Evolutionary conservation across 2,113 vertebrate species (phyloP).

Genomic region (Gopherus evgoodei): DNA sequence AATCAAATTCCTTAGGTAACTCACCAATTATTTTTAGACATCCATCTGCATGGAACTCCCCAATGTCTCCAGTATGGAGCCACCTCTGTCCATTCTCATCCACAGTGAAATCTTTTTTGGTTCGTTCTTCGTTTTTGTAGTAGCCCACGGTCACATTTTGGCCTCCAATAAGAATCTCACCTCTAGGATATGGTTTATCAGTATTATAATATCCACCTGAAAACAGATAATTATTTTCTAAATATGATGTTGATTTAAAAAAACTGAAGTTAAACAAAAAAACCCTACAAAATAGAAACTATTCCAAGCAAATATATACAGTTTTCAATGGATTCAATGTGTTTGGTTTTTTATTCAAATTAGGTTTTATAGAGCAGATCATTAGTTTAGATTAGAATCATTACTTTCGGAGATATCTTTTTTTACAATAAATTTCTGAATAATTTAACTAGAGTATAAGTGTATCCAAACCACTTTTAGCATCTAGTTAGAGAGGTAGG

Average conservation of each 20-base stretch:
- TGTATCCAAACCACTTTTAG: not conserved
- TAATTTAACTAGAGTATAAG: not conserved
- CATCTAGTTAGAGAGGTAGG: not conserved
- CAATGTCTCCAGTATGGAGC: conserved; percentile 97
- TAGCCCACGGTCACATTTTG: conserved; percentile 96
- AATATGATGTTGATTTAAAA: not conserved
- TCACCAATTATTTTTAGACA: conserved; percentile 97
- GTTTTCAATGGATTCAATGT: not conserved
- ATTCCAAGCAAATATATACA: not conserved
- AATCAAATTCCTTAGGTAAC: conserved; percentile 30
- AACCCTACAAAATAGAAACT: not conserved
- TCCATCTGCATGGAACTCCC: conserved; percentile 92
- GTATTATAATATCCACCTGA: conserved; percentile 91
- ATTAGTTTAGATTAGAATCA: not conserved
- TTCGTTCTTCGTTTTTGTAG: conserved; percentile 89
- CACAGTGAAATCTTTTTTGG: conserved; percentile 88
- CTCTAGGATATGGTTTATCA: conserved; percentile 91
- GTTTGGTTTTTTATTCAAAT: not conserved
- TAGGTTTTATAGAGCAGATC: not conserved
- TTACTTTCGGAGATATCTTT: not conserved
- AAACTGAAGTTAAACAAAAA: not conserved
- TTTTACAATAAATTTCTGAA: not conserved
- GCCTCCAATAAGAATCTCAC: conserved; percentile 95
- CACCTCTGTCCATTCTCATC: conserved; percentile 92
- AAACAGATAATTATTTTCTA: conserved; percentile 4